Conservation (phyloP, 2,888 invertebrate genomes). For the Cerastoderma edule region DNA sequence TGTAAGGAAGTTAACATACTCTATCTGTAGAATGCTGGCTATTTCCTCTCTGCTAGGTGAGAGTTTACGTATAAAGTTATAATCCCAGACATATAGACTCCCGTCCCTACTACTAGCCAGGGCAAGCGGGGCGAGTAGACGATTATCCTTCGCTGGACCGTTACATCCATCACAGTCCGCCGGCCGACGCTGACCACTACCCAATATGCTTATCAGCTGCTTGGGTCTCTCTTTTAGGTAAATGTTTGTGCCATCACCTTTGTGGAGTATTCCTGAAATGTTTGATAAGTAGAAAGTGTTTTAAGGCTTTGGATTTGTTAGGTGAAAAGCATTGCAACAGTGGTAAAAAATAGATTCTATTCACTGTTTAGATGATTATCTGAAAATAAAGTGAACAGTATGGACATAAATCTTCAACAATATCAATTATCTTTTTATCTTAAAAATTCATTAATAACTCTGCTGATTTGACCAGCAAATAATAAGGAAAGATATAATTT, state of each 20-base stretch:
- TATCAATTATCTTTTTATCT: no score
- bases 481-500: no score
- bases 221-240: conserved; percentile 95
- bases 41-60: conserved; percentile 80
- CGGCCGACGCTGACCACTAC: conserved; percentile 88
- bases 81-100: conserved; percentile 97
- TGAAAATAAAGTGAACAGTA: no score
- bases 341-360: no score
- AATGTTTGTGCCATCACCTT: conserved; percentile 97
- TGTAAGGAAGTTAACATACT: conserved; percentile 65
- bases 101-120: conserved; percentile 98
- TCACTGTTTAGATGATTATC: no score
- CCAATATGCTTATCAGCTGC: conserved; percentile 90
- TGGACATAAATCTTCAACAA: no score
- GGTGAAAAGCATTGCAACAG: no score
- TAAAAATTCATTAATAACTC: no score
- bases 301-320: no score
- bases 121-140: conserved; percentile 95
- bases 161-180: conserved; percentile 93
- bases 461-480: no score
- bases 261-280: conserved; percentile 95
- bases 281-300: no score
- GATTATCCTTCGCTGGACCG: conserved; percentile 84
- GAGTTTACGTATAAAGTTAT: conserved; percentile 88
- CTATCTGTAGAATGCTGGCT: conserved; percentile 87